Evolutionary conservation across 2,113 vertebrate genomes (phyloP).

Genomic region (Channa argus): DNA sequence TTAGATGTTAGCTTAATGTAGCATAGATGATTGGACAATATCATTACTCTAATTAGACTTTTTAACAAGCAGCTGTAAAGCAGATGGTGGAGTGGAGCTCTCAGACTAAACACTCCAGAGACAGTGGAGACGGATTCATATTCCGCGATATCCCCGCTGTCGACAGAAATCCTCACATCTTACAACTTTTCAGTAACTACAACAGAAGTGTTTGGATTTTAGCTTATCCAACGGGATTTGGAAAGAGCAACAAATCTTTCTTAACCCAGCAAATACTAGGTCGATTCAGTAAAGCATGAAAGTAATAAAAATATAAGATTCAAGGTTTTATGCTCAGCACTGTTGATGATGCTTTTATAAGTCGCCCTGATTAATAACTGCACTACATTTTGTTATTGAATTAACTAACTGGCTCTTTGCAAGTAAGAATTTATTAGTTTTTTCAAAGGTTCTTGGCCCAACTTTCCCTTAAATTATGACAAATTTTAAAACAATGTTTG

Average conservation of each 20-base stretch:
- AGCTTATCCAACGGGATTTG: background rate
- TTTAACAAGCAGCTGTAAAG: conserved; percentile 64
- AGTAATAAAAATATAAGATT: background rate
- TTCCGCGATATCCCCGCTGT: conserved; percentile 32
- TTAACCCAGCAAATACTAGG: background rate
- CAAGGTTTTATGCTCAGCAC: background rate
- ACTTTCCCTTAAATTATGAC: background rate
- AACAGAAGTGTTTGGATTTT: background rate
- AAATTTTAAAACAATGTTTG: background rate
- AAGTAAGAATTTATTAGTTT: conserved; percentile 8
- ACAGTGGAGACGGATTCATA: conserved; percentile 50
- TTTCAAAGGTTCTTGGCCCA: conserved; percentile 9
- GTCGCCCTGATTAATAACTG: too few relatives aligned
- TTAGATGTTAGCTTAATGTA: conserved; percentile 54
- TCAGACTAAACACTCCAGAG: conserved; percentile 75
- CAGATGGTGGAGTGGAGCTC: conserved; percentile 64
- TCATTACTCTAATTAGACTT: conserved; percentile 56
- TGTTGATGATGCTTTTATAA: background rate
- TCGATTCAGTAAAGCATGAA: background rate
- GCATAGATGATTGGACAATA: conserved; percentile 58
- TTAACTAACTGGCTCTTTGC: background rate
- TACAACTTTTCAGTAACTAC: background rate
- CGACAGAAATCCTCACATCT: conserved; percentile 12
- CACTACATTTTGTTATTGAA: background rate
- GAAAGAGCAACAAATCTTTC: background rate